These are phyloP conservation scores for Mythimna impura DNA, from an alignment of 2,888 invertebrate genomes.

Conservation along the genomic window DNA sequence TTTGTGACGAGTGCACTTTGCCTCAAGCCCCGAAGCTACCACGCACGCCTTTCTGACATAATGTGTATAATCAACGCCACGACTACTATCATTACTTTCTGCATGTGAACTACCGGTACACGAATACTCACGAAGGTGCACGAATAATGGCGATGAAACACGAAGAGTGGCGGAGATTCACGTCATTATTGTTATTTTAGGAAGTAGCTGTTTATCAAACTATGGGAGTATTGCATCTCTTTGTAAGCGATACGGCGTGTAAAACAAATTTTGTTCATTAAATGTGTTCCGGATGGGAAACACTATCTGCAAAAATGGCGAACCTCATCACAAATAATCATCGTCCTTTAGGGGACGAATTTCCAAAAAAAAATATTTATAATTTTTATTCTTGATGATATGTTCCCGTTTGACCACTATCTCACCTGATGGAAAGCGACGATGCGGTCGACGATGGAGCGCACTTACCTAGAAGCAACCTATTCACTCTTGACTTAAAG, in stretches of 20 bases:
- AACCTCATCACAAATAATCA: too few relatives aligned
- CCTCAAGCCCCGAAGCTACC: conserved; percentile 24
- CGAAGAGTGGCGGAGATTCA: not conserved
- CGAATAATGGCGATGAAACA: conserved; percentile 5
- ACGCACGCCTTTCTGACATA: conserved; percentile 43
- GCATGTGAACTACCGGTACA: conserved; percentile 43
- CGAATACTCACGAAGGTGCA: conserved; percentile 26
- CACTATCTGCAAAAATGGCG: too few relatives aligned
- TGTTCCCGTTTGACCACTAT: too few relatives aligned
- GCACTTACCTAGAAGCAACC: too few relatives aligned
- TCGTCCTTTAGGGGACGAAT: too few relatives aligned
- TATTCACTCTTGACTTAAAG: too few relatives aligned
- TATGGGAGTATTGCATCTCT: conserved; percentile 1
- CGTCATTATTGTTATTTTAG: conserved; percentile 5
- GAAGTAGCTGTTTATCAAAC: conserved; percentile 17
- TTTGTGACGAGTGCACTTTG: conserved; percentile 8
- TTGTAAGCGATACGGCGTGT: not conserved
- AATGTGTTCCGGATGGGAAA: too few relatives aligned
- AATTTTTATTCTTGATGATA: too few relatives aligned
- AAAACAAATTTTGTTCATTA: not conserved
- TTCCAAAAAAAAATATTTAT: too few relatives aligned
- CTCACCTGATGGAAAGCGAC: too few relatives aligned
- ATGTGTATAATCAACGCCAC: conserved; percentile 35
- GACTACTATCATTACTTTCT: conserved; percentile 18
- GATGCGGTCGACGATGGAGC: too few relatives aligned